phyloP scores from a whole-genome alignment of 2,888 invertebrate genomes.

The Melinaea menophilus region DNA sequence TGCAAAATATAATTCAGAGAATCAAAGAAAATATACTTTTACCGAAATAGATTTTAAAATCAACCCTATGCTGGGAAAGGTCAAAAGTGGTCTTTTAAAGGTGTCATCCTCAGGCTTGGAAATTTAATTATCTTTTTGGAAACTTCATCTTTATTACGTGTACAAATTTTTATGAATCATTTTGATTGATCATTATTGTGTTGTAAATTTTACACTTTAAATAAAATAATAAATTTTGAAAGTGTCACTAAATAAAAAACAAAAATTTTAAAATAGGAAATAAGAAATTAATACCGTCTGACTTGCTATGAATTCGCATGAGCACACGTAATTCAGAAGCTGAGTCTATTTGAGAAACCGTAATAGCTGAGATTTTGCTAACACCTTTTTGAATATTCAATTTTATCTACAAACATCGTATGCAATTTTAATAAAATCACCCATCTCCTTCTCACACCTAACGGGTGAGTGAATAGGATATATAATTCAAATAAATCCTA shows the following conservation, averaged over 20 bases:
- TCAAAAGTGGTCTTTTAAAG: constrained; percentile 19
- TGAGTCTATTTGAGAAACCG: constrained; percentile 45
- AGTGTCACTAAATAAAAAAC: background rate
- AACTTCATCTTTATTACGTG: constrained; percentile 1
- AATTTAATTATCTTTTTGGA: constrained; percentile 24
- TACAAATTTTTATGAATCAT: background rate
- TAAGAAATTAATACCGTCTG: background rate
- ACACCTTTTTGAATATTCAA: constrained; percentile 72
- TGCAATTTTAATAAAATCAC: constrained; percentile 53
- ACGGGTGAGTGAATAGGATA: constrained; percentile 40
- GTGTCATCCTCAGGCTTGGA: constrained; percentile 24
- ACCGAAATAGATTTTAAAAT: background rate
- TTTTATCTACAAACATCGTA: constrained; percentile 61
- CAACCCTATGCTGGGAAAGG: background rate
- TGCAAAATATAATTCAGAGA: background rate
- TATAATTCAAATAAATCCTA: constrained; percentile 50
- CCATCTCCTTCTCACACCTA: constrained; percentile 24
- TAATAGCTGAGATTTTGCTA: constrained; percentile 66
- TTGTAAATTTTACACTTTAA: no score
- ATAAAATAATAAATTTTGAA: no score
- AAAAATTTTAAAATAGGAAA: background rate
- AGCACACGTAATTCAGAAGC: constrained; percentile 39
- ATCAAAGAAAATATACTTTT: background rate
- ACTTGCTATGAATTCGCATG: background rate
- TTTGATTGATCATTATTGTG: background rate